phyloP scores from a whole-genome alignment of 2,888 invertebrate genomes.

The Crocallis elinguaria region DNA sequence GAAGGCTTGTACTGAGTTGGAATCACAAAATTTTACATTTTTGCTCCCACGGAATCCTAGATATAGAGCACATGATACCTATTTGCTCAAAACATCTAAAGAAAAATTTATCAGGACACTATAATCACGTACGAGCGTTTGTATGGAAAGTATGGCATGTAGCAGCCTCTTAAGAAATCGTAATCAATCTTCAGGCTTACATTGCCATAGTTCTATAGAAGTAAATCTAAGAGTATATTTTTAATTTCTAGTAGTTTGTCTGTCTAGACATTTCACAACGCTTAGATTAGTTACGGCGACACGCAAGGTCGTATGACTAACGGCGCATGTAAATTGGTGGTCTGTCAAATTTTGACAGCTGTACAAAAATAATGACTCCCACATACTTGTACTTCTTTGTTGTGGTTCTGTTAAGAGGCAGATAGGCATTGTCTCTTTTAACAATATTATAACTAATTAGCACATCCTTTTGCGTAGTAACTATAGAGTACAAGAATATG shows the following conservation, averaged over 20 bases:
- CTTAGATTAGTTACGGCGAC: conserved; percentile 11
- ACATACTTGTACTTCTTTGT: neutral
- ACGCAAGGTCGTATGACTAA: conserved; percentile 12
- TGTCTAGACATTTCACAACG: conserved; percentile 26
- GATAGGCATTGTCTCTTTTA: neutral
- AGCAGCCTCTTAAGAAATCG: neutral
- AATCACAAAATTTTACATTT: too few relatives aligned
- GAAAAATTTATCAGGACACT: too few relatives aligned
- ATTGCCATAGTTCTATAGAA: neutral
- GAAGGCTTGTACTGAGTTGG: too few relatives aligned
- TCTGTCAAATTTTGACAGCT: conserved; percentile 10
- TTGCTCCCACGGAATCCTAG: too few relatives aligned
- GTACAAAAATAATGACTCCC: conserved; percentile 12
- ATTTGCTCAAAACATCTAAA: too few relatives aligned
- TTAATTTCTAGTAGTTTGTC: conserved; percentile 4
- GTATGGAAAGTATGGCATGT: too few relatives aligned
- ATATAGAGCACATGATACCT: too few relatives aligned
- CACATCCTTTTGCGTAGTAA: too few relatives aligned
- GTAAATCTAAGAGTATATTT: neutral
- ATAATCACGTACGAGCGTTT: too few relatives aligned
- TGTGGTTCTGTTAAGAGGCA: neutral
- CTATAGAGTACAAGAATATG: too few relatives aligned
- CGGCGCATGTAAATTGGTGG: neutral
- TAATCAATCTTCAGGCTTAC: conserved; percentile 2
- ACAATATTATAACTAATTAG: neutral